These are phyloP conservation scores for Nemotelus nigrinus DNA, from an alignment of 2,888 invertebrate genomes.

Conservation along the genomic window DNA sequence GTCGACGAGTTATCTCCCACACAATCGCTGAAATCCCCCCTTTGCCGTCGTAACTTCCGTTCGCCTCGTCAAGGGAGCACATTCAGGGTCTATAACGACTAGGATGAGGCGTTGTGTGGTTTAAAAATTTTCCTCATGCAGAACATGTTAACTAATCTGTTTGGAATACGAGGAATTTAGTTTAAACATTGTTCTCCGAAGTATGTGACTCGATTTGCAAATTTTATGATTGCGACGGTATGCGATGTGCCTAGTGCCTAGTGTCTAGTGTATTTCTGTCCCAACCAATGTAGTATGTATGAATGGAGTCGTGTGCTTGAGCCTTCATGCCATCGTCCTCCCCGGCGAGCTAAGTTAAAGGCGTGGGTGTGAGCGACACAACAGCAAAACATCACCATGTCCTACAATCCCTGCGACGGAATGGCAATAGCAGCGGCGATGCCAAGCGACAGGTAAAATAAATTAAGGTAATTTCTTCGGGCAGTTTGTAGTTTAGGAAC, in stretches of 20 bases:
- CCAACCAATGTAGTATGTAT: background rate
- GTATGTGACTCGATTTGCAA: conserved; percentile 47
- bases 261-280: background rate
- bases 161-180: conserved; percentile 47
- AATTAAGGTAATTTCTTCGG: conserved; percentile 44
- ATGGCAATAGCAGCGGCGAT: conserved; percentile 27
- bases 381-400: conserved; percentile 26
- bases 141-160: conserved; percentile 48
- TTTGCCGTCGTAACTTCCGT: background rate
- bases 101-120: conserved; percentile 28
- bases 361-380: background rate
- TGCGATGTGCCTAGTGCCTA: conserved; percentile 12
- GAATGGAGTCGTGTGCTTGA: background rate
- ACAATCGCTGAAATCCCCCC: conserved; percentile 33
- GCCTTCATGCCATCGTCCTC: background rate
- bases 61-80: background rate
- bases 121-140: conserved; percentile 46
- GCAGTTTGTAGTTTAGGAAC: conserved; percentile 40
- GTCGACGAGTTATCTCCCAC: conserved; percentile 16
- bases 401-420: background rate
- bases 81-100: background rate
- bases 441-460: conserved; percentile 43
- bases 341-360: background rate
- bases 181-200: conserved; percentile 46
- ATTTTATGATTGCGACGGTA: conserved; percentile 45